Base-by-base conservation (phyloP, 1,140 invertebrate species). In the Euwallacea fornicatus region DNA sequence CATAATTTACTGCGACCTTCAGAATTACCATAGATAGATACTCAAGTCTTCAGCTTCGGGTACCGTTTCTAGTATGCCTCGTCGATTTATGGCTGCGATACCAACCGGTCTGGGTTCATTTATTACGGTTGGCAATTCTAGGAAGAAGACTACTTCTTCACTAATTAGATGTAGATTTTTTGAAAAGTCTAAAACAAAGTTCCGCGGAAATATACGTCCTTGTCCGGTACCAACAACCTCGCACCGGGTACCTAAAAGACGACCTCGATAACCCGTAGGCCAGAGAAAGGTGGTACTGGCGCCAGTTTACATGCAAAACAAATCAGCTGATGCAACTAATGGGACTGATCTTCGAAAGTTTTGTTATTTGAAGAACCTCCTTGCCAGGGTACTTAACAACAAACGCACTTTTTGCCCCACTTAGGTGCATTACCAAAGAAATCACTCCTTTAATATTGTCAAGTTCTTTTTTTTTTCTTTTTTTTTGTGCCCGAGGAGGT, bases 21-120 rank as follows among this genome's bases (percentile, higher is more conserved):
- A 42, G 16, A 60, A 60, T 60, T 60, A 60, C 41, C 55, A 16
- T 56, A 56, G 11, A 42, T 60, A 13, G 46, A 3, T 50, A 50
- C 46, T 50, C 13, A 13, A 50, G 2, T 50, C 46, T 10, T 11
- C 46, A 13, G 7, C 58, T 60, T 60, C 16, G 41, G 58, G 58
- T 60, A 60, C 58, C 58, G 41, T 60, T 60, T 21, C 55, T 16
- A 50, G 6, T 50, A 13, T 58, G 47, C 10, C 47, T 50, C 10
- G 47, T 6, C 13, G 13, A 13, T 16, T 58, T 33, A 15, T 15
- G 16, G 13, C 8, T 50, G 9, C 46, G 9, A 11, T 50, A 50
- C 46, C 46, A 50, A 33, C 21, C 21, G 21, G 21, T 33, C 21
- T 33, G 21, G 21, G 21, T 33, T 33, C 21, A 33, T 33, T 33